Conservation (phyloP, 1,140 invertebrate species). For the Caenorhabditis elegans region WBcel235 BX284604.4:3230501-3231000, state of each 20-base stretch:
- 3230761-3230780: not conserved
- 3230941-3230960: too few relatives aligned
- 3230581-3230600: slow-evolving; percentile 76
- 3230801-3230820: too few relatives aligned
- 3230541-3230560: slow-evolving; percentile 74
- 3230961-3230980: too few relatives aligned
- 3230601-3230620: slow-evolving; percentile 90
- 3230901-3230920: too few relatives aligned
- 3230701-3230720: slow-evolving; percentile 82
- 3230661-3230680: slow-evolving; percentile 91
- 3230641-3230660: slow-evolving; percentile 87
- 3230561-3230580: slow-evolving; percentile 66
- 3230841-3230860: too few relatives aligned
- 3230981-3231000: too few relatives aligned
- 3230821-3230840: too few relatives aligned
- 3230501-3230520: slow-evolving; percentile 84
- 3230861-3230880: too few relatives aligned
- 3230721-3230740: slow-evolving; percentile 93
- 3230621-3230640: slow-evolving; percentile 83
- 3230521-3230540: slow-evolving; percentile 76
- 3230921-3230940: too few relatives aligned
- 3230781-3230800: too few relatives aligned
- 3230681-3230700: slow-evolving; percentile 92
- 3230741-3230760: slow-evolving; percentile 16
- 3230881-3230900: too few relatives aligned